Base-by-base conservation (phyloP, 2,888 invertebrate genomes). In the Scelioninae gen. 1 region DNA sequence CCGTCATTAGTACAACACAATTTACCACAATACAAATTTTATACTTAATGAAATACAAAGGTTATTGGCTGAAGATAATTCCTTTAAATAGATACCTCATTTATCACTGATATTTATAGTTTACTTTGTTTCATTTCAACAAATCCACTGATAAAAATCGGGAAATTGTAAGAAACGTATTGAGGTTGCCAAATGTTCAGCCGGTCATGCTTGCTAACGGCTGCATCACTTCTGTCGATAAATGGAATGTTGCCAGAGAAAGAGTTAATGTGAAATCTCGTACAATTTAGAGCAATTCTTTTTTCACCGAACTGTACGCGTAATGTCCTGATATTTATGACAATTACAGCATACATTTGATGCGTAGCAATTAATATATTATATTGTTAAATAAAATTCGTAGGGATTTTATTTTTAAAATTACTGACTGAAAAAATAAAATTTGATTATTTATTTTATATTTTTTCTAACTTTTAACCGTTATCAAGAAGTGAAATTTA, bases 171-270 rank as follows among this genome's bases (percentile, higher is more conserved):
- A 77, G 81, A 68, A 82, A 68, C 75, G 75, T 75, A 75, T 69
- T 69, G 72, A 72, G 56, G 66, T 71, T 72, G 77, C 66, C 66
- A 71, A 82, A 62, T 75, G 72, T 82, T 66, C 75, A 72, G 68
- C 72, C 72, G 72, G 72, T 77, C 68, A 71, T 66, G 77, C 68
- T 66, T 77, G 66, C 58, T 71, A 82, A 72, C 71, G 77, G 77
- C 72, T 82, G 77, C 72, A 77, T 77, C 77, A 77, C 72, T 77
- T 51, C 82, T 82, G 82, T 82, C 82, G 78, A 82, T 82, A 82
- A 82, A 77, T 78, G 82, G 82, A 82, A 78, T 72, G 34, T n/a
- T 77, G 77, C 82, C 82, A 82, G 72, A 32, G 63, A 53, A 74
- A 82, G 82, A 82, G 77, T 82, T 82, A 82, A 72, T 76, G 72